phyloP scores from a whole-genome alignment of 2,113 vertebrate genomes.

The Drymodes brunneopygia region DNA sequence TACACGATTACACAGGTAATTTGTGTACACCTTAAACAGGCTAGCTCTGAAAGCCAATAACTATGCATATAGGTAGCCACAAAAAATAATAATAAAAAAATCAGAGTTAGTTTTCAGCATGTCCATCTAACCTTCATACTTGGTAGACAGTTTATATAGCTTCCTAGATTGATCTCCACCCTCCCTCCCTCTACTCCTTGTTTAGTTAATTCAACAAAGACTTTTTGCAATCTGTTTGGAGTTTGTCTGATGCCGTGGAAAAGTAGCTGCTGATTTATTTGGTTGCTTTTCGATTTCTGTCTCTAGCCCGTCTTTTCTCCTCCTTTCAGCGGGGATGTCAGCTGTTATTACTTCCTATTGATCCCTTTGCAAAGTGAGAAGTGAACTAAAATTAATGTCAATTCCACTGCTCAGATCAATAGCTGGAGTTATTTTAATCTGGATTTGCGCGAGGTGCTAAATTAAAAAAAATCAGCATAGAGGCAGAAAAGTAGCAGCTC shows the following conservation, averaged over 20 bases:
- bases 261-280: conserved; percentile 93
- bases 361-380: conserved; percentile 95
- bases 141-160: conserved; percentile 70
- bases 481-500: conserved; percentile 79
- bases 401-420: conserved; percentile 94
- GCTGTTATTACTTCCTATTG: conserved; percentile 97
- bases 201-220: conserved; percentile 82
- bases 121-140: conserved; percentile 42
- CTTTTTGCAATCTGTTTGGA: conserved; percentile 82
- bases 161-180: conserved; percentile 68
- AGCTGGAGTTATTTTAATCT: conserved; percentile 92
- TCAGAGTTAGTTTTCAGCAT: conserved; percentile 37
- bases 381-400: conserved; percentile 99
- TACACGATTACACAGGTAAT: conserved; percentile 37
- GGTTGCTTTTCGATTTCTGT: conserved; percentile 90
- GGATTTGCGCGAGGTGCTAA: conserved; percentile 84
- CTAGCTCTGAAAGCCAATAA: background rate
- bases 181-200: conserved; percentile 65
- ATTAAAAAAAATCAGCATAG: conserved; percentile 89
- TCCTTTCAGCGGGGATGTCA: conserved; percentile 90
- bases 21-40: conserved; percentile 28
- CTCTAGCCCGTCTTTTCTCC: conserved; percentile 82
- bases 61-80: background rate
- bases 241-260: conserved; percentile 82
- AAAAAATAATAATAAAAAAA: background rate